Conservation (phyloP, 2,888 invertebrate genomes). For the Apoda limacodes region DNA sequence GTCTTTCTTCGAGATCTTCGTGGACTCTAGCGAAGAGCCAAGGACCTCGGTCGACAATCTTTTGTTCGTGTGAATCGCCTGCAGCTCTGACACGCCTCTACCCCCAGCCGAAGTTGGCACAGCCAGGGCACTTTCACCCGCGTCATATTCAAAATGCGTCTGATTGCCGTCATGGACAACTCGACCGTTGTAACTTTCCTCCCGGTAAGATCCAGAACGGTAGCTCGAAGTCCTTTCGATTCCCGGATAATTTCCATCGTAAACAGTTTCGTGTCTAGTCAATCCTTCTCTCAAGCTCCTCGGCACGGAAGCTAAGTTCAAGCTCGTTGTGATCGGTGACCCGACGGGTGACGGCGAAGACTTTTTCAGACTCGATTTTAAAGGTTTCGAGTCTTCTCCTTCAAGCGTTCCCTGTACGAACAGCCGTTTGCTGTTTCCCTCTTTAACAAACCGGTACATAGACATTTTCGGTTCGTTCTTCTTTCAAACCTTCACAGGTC, state of each 20-base stretch:
- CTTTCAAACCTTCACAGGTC: constrained; percentile 39
- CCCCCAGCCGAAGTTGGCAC: constrained; percentile 56
- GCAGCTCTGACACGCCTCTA: constrained; percentile 68
- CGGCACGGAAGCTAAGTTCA: constrained; percentile 68
- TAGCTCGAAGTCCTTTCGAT: constrained; percentile 53
- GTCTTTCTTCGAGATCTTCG: constrained; percentile 83
- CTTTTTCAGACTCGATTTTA: constrained; percentile 66
- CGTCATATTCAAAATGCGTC: constrained; percentile 63
- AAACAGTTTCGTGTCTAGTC: constrained; percentile 61
- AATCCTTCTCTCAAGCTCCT: constrained; percentile 65
- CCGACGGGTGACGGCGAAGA: constrained; percentile 61
- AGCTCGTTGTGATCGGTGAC: constrained; percentile 73
- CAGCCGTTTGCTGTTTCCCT: constrained; percentile 73
- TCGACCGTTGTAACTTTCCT: constrained; percentile 57
- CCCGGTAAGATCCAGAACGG: constrained; percentile 50
- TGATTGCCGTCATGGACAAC: constrained; percentile 61
- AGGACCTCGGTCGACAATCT: constrained; percentile 86
- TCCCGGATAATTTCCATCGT: constrained; percentile 60
- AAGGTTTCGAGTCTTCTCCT: constrained; percentile 67
- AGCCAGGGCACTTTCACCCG: constrained; percentile 47
- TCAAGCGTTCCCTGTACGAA: constrained; percentile 82
- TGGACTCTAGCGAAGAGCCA: constrained; percentile 86
- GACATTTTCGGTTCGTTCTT: constrained; percentile 59
- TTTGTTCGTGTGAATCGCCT: constrained; percentile 85
- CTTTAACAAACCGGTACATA: constrained; percentile 87